These are phyloP conservation scores for Pseudococcus jackbeardsleyi DNA, from an alignment of 2,888 invertebrate genomes.

Conservation along the genomic window DNA sequence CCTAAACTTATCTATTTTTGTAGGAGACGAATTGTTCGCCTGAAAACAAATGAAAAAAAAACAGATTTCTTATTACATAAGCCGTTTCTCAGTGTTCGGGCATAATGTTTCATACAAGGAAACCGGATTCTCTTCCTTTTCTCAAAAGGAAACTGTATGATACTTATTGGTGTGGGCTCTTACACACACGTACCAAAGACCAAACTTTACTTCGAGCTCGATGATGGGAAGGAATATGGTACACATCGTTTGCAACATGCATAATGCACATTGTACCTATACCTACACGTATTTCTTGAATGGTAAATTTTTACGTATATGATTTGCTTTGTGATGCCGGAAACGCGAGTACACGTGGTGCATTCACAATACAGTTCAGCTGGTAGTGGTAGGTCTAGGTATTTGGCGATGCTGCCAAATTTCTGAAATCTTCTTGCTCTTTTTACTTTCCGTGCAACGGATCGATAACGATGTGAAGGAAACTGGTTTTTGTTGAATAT, in stretches of 20 bases:
- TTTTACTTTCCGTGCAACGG: no score
- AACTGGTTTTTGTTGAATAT: no score
- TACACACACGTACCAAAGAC: neutral
- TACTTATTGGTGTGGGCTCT: neutral
- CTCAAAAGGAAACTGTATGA: neutral
- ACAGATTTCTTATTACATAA: no score
- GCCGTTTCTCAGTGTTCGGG: neutral
- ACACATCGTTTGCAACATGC: neutral
- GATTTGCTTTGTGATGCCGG: neutral
- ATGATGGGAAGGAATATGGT: neutral
- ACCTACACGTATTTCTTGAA: neutral
- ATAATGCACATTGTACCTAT: neutral
- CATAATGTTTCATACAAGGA: neutral
- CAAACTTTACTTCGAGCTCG: neutral
- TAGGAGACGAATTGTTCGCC: constrained; percentile 72
- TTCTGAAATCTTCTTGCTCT: neutral
- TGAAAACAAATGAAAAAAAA: neutral
- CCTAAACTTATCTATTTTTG: constrained; percentile 89
- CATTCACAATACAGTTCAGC: neutral
- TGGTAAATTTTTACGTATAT: neutral
- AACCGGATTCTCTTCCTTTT: neutral
- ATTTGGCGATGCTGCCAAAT: neutral
- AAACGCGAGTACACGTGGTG: constrained; percentile 13
- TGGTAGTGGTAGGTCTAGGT: neutral
- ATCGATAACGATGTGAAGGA: no score